Conservation (phyloP, 2,888 invertebrate species). For the Diarsia rubi region DNA sequence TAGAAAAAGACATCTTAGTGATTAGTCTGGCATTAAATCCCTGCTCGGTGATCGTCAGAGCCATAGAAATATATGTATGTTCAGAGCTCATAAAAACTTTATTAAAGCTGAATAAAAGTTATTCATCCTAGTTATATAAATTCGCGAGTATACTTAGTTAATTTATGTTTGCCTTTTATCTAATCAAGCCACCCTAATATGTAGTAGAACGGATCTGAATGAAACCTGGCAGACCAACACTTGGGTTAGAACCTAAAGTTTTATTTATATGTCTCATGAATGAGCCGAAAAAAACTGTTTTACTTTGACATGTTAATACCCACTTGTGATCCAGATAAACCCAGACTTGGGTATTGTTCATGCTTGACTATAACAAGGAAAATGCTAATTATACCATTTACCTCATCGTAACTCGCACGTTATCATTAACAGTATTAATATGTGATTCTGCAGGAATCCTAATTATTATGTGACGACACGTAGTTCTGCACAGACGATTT, state of each 20-base stretch:
- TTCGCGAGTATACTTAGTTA: neutral
- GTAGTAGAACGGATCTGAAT: neutral
- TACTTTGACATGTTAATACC: neutral
- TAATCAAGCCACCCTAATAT: neutral
- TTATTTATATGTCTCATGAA: neutral
- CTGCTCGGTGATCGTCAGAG: neutral
- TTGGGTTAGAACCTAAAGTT: neutral
- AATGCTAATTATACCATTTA: slow-evolving; percentile 20
- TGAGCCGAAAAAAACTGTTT: neutral
- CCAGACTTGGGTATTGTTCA: neutral
- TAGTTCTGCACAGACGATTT: neutral
- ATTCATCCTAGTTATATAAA: neutral
- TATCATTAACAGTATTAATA: slow-evolving; percentile 22
- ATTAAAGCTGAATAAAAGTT: neutral
- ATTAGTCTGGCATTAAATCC: slow-evolving; percentile 1
- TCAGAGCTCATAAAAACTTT: neutral
- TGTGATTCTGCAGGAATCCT: slow-evolving; percentile 7
- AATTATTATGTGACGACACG: slow-evolving; percentile 31
- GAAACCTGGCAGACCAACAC: neutral
- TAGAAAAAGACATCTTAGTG: neutral
- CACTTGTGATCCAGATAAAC: slow-evolving; percentile 15
- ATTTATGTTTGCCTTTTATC: neutral
- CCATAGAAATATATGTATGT: too few species aligned
- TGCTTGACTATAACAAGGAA: slow-evolving; percentile 24
- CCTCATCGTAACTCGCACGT: slow-evolving; percentile 16